Evolutionary conservation across 2,113 vertebrate species (phyloP).

Genomic region (Centrocercus urophasianus): DNA sequence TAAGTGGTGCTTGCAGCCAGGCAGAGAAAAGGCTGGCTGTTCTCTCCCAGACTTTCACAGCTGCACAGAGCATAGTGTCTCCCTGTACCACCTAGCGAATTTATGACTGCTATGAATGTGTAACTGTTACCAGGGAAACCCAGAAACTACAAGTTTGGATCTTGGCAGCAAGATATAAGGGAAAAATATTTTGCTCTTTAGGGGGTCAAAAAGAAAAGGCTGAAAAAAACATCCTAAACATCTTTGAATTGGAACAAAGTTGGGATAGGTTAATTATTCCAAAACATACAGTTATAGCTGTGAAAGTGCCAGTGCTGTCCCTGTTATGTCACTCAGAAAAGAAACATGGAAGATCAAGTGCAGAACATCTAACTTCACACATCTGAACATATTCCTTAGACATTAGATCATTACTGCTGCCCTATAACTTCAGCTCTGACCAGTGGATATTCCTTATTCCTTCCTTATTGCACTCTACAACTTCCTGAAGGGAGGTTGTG

Average conservation of each 20-base stretch:
- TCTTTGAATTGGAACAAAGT: neutral
- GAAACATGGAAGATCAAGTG: neutral
- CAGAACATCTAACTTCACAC: neutral
- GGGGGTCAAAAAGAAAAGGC: neutral
- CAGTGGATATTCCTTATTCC: neutral
- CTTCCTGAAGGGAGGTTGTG: no score
- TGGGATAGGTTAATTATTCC: neutral
- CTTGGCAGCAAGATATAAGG: slow-evolving; percentile 28
- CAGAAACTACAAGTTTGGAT: slow-evolving; percentile 22
- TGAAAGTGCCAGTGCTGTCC: neutral
- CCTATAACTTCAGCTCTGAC: neutral
- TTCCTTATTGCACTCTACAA: no score
- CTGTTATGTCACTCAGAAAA: neutral
- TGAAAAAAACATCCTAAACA: neutral
- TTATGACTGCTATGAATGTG: neutral
- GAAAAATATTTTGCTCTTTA: slow-evolving; percentile 35
- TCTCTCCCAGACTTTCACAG: neutral
- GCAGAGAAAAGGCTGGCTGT: neutral
- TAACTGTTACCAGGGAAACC: slow-evolving; percentile 59
- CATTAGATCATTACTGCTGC: neutral
- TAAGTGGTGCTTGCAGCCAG: neutral
- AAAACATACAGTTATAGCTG: neutral
- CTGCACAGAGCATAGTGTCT: neutral
- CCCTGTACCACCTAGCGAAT: slow-evolving; percentile 22
- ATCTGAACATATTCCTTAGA: neutral